phyloP scores from a whole-genome alignment of 2,113 vertebrate species.

The Kryptolebias marmoratus region DNA sequence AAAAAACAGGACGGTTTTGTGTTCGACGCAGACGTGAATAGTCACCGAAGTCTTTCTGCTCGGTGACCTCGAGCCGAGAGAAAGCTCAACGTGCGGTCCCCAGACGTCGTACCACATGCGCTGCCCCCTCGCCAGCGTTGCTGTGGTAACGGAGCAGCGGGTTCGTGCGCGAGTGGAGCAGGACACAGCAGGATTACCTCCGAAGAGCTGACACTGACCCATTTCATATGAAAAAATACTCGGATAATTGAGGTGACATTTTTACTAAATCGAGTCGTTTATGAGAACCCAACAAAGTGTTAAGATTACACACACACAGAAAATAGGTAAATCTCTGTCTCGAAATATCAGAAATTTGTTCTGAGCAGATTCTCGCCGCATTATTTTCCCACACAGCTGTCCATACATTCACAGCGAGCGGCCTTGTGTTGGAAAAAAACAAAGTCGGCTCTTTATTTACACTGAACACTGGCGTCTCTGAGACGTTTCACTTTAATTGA shows the following conservation, averaged over 20 bases:
- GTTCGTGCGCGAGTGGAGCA: neutral
- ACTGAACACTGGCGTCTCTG: slow-evolving; percentile 1
- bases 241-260: neutral
- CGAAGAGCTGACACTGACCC: neutral
- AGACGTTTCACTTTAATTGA: slow-evolving; percentile 26
- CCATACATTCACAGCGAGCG: slow-evolving; percentile 46
- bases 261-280: neutral
- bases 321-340: neutral
- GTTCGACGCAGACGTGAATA: neutral
- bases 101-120: slow-evolving; percentile 13
- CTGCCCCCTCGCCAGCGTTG: slow-evolving; percentile 47
- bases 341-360: slow-evolving; percentile 16
- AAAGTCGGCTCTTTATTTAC: slow-evolving; percentile 22
- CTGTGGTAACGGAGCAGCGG: slow-evolving; percentile 47
- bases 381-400: slow-evolving; percentile 50
- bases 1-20: neutral
- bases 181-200: slow-evolving; percentile 14
- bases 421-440: slow-evolving; percentile 19
- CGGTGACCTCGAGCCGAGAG: slow-evolving; percentile 1
- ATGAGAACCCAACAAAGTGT: neutral
- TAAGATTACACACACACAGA: neutral
- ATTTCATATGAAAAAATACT: neutral
- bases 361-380: slow-evolving; percentile 29
- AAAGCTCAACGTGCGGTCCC: slow-evolving; percentile 11
- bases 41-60: neutral